Percentiles rank a stretch among this genome's conserved stretches.
Conservation (phyloP, 2,888 invertebrate genomes). For the Shargacucullia verbasci region DNA sequence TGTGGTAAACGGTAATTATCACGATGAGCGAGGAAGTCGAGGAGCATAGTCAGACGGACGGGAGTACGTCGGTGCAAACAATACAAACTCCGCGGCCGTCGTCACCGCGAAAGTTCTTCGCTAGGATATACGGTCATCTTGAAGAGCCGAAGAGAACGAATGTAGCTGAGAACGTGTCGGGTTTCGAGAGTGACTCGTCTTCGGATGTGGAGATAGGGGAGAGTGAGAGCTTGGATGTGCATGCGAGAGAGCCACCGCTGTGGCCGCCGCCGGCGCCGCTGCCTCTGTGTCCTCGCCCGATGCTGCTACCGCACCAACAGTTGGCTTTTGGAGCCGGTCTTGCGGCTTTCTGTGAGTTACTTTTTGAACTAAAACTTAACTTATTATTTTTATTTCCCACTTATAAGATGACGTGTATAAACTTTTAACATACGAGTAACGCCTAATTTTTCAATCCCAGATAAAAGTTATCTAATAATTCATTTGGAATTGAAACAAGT, state of each 20-base stretch:
- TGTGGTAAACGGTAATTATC: constrained; percentile 45
- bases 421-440: too few relatives aligned
- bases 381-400: not conserved
- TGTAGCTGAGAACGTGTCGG: constrained; percentile 60
- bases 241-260: constrained; percentile 60
- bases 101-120: constrained; percentile 94
- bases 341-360: constrained; percentile 88
- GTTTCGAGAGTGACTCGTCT: constrained; percentile 79
- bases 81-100: constrained; percentile 89
- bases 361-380: not conserved
- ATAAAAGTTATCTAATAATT: too few relatives aligned
- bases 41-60: constrained; percentile 56
- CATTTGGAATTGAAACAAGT: too few relatives aligned
- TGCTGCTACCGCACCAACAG: constrained; percentile 83
- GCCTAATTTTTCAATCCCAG: too few relatives aligned
- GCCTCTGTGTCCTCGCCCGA: constrained; percentile 82
- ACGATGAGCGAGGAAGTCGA: constrained; percentile 68
- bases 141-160: constrained; percentile 80
- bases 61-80: constrained; percentile 61
- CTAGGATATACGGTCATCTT: constrained; percentile 93
- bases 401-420: not conserved
- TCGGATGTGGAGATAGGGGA: constrained; percentile 84
- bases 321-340: constrained; percentile 90
- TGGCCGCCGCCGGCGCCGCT: constrained; percentile 80
- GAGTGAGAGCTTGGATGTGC: constrained; percentile 56